These are phyloP conservation scores for Epinephelus fuscoguttatus DNA, from an alignment of 2,113 vertebrate species.

Conservation along the genomic window DNA sequence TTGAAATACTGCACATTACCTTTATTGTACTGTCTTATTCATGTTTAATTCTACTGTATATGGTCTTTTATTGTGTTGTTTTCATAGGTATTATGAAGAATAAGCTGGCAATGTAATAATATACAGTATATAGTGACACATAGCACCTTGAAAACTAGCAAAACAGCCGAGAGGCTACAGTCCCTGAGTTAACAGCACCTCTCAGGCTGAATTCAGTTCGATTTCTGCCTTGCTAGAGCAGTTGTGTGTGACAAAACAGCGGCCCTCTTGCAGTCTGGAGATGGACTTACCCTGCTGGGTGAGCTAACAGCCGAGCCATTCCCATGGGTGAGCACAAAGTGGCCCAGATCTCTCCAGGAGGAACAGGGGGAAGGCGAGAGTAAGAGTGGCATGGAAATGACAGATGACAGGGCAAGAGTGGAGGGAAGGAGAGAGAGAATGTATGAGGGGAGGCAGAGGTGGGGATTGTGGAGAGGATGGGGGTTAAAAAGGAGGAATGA, in stretches of 20 bases:
- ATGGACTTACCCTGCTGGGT: not conserved
- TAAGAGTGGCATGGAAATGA: constrained; percentile 47
- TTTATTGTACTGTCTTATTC: too few relatives aligned
- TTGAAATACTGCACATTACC: too few relatives aligned
- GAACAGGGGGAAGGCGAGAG: not conserved
- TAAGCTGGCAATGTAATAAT: not conserved
- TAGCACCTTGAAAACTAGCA: not conserved
- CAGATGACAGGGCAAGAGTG: constrained; percentile 33
- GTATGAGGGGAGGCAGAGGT: not conserved
- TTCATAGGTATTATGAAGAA: not conserved
- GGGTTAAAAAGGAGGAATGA: constrained; percentile 28
- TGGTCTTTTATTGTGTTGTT: not conserved
- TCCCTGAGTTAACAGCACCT: not conserved
- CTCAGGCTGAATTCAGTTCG: not conserved
- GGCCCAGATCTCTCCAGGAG: constrained; percentile 34
- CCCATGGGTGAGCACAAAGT: constrained; percentile 15
- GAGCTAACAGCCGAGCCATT: constrained; percentile 16
- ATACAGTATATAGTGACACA: not conserved
- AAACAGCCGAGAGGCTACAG: not conserved
- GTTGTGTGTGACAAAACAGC: constrained; percentile 38
- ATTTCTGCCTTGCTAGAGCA: not conserved
- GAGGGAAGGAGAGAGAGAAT: not conserved
- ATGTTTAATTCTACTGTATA: too few relatives aligned
- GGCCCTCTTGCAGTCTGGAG: not conserved
- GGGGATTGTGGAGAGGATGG: not conserved